These are phyloP conservation scores for Platycheirus albimanus DNA, from an alignment of 2,888 invertebrate species.

Conservation along the genomic window DNA sequence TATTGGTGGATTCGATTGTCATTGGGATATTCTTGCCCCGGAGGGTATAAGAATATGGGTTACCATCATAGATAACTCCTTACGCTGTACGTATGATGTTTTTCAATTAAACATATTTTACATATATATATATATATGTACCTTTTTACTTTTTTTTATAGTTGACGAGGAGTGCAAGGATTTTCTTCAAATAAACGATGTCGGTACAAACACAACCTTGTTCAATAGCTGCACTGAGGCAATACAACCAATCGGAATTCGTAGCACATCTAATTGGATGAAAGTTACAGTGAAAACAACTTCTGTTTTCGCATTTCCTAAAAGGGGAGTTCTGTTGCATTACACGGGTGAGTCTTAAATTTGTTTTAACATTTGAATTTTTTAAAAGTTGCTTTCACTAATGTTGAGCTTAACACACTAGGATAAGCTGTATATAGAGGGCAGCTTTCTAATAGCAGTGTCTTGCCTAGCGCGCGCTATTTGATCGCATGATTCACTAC, in stretches of 20 bases:
- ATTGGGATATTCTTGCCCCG: slow-evolving; percentile 86
- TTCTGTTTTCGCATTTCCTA: slow-evolving; percentile 84
- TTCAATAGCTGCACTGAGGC: slow-evolving; percentile 76
- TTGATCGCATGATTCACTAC: too few relatives aligned
- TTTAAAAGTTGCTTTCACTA: neutral
- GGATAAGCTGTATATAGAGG: too few relatives aligned
- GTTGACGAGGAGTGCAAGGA: slow-evolving; percentile 76
- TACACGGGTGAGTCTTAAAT: slow-evolving; percentile 84
- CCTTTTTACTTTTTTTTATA: too few relatives aligned
- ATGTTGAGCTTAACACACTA: too few relatives aligned
- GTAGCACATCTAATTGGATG: slow-evolving; percentile 76
- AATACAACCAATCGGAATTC: slow-evolving; percentile 71
- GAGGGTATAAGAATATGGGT: slow-evolving; percentile 86
- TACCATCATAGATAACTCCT: slow-evolving; percentile 87
- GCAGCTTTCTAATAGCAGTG: too few relatives aligned
- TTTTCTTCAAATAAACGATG: slow-evolving; percentile 75
- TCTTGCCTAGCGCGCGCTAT: too few relatives aligned
- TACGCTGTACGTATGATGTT: slow-evolving; percentile 85
- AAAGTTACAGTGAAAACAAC: slow-evolving; percentile 82
- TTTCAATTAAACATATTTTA: neutral
- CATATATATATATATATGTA: neutral
- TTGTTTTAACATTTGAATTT: slow-evolving; percentile 1
- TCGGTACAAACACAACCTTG: slow-evolving; percentile 60
- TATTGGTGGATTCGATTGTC: slow-evolving; percentile 86
- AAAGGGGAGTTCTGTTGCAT: slow-evolving; percentile 86